These are phyloP conservation scores for Fulmarus glacialis DNA, from an alignment of 2,113 vertebrate genomes.

Conservation along the genomic window DNA sequence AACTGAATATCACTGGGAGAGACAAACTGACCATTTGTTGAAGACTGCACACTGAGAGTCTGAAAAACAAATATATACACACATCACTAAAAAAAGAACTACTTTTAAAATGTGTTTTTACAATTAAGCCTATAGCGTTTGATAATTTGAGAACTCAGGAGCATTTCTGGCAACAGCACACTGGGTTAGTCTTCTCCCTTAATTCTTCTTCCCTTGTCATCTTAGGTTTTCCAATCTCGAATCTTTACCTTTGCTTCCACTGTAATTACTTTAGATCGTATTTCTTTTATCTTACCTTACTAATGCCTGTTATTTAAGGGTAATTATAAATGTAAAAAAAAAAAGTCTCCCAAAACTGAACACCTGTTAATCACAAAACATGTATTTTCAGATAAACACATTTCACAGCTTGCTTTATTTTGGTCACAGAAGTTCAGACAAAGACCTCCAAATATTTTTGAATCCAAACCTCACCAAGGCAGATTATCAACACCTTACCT, in stretches of 20 bases:
- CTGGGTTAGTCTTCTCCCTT: not conserved
- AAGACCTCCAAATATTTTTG: not conserved
- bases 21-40: conserved; percentile 88
- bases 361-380: not conserved
- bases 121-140: not conserved
- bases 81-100: not conserved
- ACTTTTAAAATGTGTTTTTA: not conserved
- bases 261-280: rapidly evolving
- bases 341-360: rapidly evolving
- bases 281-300: not conserved
- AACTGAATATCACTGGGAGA: conserved; percentile 86
- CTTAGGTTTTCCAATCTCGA: not conserved
- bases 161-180: not conserved
- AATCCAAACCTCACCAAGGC: not conserved
- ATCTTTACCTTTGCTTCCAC: not conserved
- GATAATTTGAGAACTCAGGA: not conserved
- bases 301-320: not conserved
- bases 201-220: not conserved
- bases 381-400: not conserved
- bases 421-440: not conserved
- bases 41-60: conserved; percentile 88
- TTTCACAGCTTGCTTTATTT: not conserved
- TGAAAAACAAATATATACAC: conserved; percentile 66
- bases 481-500: not conserved
- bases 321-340: not conserved